Evolutionary conservation across 2,888 invertebrate species (phyloP).

Genomic region (Ryuthela nishihirai): DNA sequence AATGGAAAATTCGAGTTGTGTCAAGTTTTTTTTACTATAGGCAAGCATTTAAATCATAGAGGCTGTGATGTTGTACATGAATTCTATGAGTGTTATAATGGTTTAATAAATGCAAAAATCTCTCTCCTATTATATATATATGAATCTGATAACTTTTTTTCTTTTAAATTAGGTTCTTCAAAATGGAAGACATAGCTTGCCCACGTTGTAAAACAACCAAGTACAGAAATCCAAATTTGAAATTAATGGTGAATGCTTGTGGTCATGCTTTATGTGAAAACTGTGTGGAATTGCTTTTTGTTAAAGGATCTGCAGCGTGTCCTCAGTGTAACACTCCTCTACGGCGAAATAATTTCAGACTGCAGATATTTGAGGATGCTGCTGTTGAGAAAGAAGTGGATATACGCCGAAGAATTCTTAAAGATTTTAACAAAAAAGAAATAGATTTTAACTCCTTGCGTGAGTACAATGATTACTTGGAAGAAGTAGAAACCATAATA

Average conservation of each 20-base stretch:
- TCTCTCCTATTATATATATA: background rate
- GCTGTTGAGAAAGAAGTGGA: conserved; percentile 96
- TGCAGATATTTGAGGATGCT: conserved; percentile 86
- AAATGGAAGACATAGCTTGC: conserved; percentile 82
- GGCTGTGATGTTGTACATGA: no score
- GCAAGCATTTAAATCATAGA: no score
- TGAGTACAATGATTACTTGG: conserved; percentile 94
- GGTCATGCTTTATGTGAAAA: conserved; percentile 97
- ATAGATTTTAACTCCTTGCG: conserved; percentile 79
- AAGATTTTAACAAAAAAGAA: conserved; percentile 91
- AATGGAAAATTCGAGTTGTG: no score
- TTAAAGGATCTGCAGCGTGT: conserved; percentile 94
- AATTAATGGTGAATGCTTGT: conserved; percentile 96
- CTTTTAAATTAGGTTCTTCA: background rate
- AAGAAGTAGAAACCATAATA: conserved; percentile 87
- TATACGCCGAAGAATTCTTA: conserved; percentile 77
- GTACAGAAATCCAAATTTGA: conserved; percentile 92
- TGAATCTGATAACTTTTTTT: background rate
- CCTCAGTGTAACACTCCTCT: conserved; percentile 89
- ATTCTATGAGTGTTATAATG: no score
- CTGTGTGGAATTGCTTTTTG: conserved; percentile 92
- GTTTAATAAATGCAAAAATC: no score
- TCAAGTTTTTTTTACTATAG: no score
- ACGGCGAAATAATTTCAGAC: conserved; percentile 81
- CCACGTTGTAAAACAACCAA: conserved; percentile 95